Percentiles rank a stretch among this genome's conserved stretches.
Conservation (phyloP, 1,140 invertebrate species). For the Dendrolimus kikuchii region DNA sequence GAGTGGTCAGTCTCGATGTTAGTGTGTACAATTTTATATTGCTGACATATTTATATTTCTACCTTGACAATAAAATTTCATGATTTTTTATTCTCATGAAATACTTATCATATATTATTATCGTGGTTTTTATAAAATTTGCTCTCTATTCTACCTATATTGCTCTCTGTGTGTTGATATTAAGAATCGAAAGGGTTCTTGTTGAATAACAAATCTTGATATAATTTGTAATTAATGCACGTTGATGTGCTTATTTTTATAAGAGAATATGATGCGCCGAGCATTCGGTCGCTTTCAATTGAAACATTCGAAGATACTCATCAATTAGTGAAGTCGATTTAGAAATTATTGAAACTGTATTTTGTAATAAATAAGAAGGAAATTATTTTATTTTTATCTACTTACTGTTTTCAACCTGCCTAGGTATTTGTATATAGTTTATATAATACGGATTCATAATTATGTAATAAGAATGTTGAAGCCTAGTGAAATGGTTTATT, state of each 20-base stretch:
- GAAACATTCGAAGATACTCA: slow-evolving; percentile 3
- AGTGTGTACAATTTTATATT: slow-evolving; percentile 27
- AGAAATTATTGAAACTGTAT: too few relatives aligned
- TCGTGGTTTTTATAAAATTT: slow-evolving; percentile 16
- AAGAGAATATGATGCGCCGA: background rate
- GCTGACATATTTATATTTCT: slow-evolving; percentile 29
- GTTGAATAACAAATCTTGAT: too few relatives aligned
- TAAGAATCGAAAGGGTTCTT: background rate
- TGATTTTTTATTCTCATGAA: slow-evolving; percentile 3
- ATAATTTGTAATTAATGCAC: too few relatives aligned
- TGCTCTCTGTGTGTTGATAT: slow-evolving; percentile 31
- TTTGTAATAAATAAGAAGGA: too few relatives aligned
- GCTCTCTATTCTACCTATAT: slow-evolving; percentile 14
- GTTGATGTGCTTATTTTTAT: slow-evolving; percentile 3
- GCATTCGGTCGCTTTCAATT: slow-evolving; percentile 1
- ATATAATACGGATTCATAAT: too few relatives aligned
- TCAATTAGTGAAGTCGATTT: background rate
- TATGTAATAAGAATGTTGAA: too few relatives aligned
- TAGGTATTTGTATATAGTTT: too few relatives aligned
- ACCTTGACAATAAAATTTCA: slow-evolving; percentile 47
- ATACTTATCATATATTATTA: slow-evolving; percentile 8
- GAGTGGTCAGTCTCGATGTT: slow-evolving; percentile 33
- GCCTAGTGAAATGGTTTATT: too few relatives aligned
- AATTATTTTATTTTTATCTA: too few relatives aligned
- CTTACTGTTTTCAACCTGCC: too few relatives aligned